Conservation (phyloP, 2,888 invertebrate species). For the Pterostichus madidus region DNA sequence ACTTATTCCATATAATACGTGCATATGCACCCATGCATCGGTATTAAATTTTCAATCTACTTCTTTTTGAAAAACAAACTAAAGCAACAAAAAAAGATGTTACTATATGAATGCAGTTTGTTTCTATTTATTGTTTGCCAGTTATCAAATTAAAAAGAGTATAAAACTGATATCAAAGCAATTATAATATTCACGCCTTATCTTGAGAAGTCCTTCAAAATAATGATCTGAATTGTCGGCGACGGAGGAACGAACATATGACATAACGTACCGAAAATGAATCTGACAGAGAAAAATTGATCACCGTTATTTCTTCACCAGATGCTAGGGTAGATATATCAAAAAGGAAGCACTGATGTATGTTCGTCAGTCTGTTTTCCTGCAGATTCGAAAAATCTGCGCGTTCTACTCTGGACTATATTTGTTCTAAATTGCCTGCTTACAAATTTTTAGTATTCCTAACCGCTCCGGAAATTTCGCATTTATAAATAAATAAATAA, state of each 20-base stretch:
- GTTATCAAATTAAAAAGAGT: neutral
- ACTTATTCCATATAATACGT: too few relatives aligned
- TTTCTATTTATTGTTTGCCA: neutral
- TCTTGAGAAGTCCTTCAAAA: conserved; percentile 5
- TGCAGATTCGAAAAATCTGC: conserved; percentile 19
- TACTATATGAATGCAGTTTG: too few relatives aligned
- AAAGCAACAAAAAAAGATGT: too few relatives aligned
- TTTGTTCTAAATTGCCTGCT: conserved; percentile 48
- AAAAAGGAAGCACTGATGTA: conserved; percentile 30
- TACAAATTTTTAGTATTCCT: conserved; percentile 13
- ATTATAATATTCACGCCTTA: conserved; percentile 30
- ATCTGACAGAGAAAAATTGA: conserved; percentile 52
- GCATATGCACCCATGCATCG: too few relatives aligned
- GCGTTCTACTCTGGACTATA: neutral
- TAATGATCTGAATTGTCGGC: conserved; percentile 27
- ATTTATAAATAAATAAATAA: too few relatives aligned
- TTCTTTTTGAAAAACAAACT: too few relatives aligned
- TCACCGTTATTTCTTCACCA: conserved; percentile 45
- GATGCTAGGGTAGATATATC: conserved; percentile 44
- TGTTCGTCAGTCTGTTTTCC: conserved; percentile 31
- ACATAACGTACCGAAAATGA: conserved; percentile 39
- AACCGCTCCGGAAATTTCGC: neutral
- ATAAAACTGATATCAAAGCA: neutral
- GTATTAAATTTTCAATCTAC: too few relatives aligned
- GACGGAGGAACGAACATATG: conserved; percentile 2